A percentile compares a stretch with the other conserved stretches of the same genome.
phyloP scores from a whole-genome alignment of 1,140 invertebrate genomes.

The Drosophila simulans region DNA sequence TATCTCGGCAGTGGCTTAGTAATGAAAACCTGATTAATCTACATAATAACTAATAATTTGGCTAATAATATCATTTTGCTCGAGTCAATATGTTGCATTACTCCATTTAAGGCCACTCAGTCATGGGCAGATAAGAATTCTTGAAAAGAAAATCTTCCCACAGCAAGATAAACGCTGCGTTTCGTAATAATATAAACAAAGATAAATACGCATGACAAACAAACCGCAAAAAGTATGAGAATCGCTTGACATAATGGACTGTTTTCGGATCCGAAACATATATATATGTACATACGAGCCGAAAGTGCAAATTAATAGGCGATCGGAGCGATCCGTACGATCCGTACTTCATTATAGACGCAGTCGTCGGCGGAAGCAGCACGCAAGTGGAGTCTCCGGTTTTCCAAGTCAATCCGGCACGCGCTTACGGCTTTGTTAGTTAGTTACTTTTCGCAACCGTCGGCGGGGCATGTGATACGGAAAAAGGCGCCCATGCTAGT shows the following conservation, averaged over 20 bases:
- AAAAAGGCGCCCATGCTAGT: constrained; percentile 29
- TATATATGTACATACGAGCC: constrained; percentile 5
- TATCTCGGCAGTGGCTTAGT: background rate
- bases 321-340: constrained; percentile 26
- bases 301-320: constrained; percentile 56
- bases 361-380: constrained; percentile 15
- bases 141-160: constrained; percentile 55
- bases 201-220: constrained; percentile 60
- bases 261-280: constrained; percentile 1
- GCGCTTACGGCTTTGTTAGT: constrained; percentile 34
- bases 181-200: constrained; percentile 65
- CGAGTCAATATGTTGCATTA: background rate
- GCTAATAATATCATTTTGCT: background rate
- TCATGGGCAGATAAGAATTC: constrained; percentile 43
- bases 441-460: constrained; percentile 24
- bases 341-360: constrained; percentile 21
- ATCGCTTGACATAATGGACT: constrained; percentile 16
- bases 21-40: background rate
- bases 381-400: constrained; percentile 16
- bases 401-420: constrained; percentile 25
- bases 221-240: constrained; percentile 14
- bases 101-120: background rate
- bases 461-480: constrained; percentile 41
- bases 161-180: constrained; percentile 52
- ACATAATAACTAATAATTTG: background rate